Evolutionary conservation across 2,888 invertebrate species (phyloP).

Genomic region (Dilophus febrilis): DNA sequence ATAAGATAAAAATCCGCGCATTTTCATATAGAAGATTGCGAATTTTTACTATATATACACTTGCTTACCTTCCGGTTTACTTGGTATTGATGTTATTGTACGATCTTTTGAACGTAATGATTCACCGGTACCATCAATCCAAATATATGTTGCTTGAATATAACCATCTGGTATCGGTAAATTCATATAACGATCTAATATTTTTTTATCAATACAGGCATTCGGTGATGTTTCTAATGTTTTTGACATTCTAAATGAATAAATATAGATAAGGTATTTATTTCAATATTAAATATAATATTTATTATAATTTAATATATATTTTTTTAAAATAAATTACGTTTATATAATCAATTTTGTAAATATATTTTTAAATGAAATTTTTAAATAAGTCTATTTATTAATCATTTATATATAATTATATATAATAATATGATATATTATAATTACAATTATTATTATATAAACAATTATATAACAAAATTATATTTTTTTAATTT

Average conservation of each 20-base stretch:
- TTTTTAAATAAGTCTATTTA: no score
- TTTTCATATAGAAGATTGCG: conserved; percentile 1
- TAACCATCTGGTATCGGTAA: conserved; percentile 61
- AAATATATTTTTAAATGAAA: no score
- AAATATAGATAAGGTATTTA: neutral
- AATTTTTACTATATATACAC: conserved; percentile 3
- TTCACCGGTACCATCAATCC: conserved; percentile 90
- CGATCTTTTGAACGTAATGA: conserved; percentile 74
- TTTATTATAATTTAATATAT: no score
- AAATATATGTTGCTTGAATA: conserved; percentile 76
- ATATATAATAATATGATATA: no score
- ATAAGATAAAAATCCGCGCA: neutral
- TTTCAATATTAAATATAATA: no score
- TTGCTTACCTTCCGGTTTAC: conserved; percentile 52
- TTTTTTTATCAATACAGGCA: conserved; percentile 60
- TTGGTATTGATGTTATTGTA: conserved; percentile 68
- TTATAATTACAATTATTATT: no score
- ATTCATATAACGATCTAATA: conserved; percentile 54
- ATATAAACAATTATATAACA: no score
- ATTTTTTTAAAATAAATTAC: no score
- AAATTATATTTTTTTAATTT: no score
- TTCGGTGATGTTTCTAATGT: conserved; percentile 60
- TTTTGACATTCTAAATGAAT: conserved; percentile 17
- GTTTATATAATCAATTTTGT: no score
- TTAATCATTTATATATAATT: no score